A percentile compares a stretch with the other conserved stretches of the same genome.
phyloP scores from a whole-genome alignment of 2,888 invertebrate genomes.

The Caprella mutica region DNA sequence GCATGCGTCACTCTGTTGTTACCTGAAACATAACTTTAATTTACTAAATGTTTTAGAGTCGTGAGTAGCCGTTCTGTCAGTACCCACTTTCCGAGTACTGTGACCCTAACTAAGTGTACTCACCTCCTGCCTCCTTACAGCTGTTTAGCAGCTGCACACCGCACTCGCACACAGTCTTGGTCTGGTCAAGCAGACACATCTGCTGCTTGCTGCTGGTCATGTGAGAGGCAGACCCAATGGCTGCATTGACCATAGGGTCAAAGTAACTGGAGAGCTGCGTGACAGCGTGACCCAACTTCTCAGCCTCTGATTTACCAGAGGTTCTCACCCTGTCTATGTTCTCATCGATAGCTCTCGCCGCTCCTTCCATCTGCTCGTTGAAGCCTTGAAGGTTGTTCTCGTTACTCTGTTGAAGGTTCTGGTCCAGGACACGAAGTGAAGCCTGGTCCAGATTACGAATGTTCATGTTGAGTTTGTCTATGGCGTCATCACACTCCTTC shows the following conservation, averaged over 20 bases:
- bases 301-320: constrained; percentile 82
- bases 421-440: constrained; percentile 74
- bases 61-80: too few relatives aligned
- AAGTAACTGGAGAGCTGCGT: constrained; percentile 55
- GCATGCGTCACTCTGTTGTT: constrained; percentile 55
- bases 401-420: constrained; percentile 56
- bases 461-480: constrained; percentile 61
- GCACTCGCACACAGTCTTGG: constrained; percentile 90
- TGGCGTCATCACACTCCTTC: constrained; percentile 74
- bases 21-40: too few relatives aligned
- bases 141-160: constrained; percentile 70
- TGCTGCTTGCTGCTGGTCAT: constrained; percentile 74
- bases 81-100: too few relatives aligned
- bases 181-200: constrained; percentile 73
- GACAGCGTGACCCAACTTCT: constrained; percentile 77
- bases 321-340: constrained; percentile 69
- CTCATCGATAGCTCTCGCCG: constrained; percentile 41
- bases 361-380: constrained; percentile 65
- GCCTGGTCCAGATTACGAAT: constrained; percentile 75
- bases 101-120: too few relatives aligned
- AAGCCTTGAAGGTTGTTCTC: constrained; percentile 62
- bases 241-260: constrained; percentile 70
- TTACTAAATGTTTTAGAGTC: constrained; percentile 46
- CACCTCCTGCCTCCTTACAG: constrained; percentile 77
- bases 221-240: constrained; percentile 70